Evolutionary conservation across 2,113 vertebrate species (phyloP).

Genomic region (Podarcis cretensis): DNA sequence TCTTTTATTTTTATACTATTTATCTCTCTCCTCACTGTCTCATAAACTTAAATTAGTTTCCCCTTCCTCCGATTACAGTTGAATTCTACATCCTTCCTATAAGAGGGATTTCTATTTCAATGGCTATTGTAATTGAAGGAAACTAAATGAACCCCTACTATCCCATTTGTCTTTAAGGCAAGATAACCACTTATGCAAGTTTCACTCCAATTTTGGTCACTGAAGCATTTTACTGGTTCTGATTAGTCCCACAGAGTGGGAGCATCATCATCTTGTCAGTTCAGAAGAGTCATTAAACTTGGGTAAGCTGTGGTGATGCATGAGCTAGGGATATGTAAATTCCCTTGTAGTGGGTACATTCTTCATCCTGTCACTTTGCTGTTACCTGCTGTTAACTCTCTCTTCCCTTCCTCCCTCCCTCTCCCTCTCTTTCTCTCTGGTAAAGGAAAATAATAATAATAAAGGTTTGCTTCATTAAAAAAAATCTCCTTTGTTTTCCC

Average conservation of each 20-base stretch:
- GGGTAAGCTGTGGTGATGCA: conserved; percentile 59
- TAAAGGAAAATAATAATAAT: conserved; percentile 21
- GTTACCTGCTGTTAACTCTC: conserved; percentile 52
- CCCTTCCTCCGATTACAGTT: conserved; percentile 16
- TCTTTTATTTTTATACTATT: conserved; percentile 17
- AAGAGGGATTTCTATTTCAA: conserved; percentile 40
- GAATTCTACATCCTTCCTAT: conserved; percentile 25
- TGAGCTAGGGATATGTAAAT: conserved; percentile 68
- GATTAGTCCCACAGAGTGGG: conserved; percentile 61
- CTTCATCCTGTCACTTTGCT: conserved; percentile 65
- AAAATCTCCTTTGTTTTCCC: neutral
- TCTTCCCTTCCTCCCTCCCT: neutral
- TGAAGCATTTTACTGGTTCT: conserved; percentile 66
- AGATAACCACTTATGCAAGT: conserved; percentile 41
- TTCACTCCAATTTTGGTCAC: conserved; percentile 50
- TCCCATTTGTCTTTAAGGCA: conserved; percentile 54
- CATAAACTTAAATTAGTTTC: conserved; percentile 17
- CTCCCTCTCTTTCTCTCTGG: neutral
- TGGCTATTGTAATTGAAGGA: conserved; percentile 40
- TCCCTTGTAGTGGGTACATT: conserved; percentile 51
- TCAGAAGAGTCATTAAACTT: conserved; percentile 59
- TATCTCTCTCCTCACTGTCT: neutral
- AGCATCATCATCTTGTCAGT: conserved; percentile 59
- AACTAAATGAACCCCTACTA: conserved; percentile 30
- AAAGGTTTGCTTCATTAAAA: conserved; percentile 23